A percentile compares a stretch with the other conserved stretches of the same genome.
Evolutionary conservation across 92 coral and sea anemone genomes (phyloP).

Genomic region (Palythoa caribaeorum): DNA sequence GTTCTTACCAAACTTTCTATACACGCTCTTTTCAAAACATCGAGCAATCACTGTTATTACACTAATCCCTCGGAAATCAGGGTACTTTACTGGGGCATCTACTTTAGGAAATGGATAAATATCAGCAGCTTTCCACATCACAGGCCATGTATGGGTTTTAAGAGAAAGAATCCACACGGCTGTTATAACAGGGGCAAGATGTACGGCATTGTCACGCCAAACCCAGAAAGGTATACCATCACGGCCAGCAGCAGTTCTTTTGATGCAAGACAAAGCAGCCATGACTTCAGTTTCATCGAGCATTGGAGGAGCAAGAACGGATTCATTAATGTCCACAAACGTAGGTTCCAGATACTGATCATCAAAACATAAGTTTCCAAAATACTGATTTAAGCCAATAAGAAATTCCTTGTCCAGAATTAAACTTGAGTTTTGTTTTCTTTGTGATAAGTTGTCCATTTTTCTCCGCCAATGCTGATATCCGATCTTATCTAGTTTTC

Average conservation of each 20-base stretch:
- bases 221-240: conserved; percentile 37
- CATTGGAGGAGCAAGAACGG: conserved; percentile 29
- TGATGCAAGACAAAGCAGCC: conserved; percentile 34
- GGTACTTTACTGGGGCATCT: background rate
- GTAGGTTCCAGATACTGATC: conserved; percentile 20
- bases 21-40: conserved; percentile 7
- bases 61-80: background rate
- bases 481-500: conserved; percentile 11
- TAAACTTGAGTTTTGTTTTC: conserved; percentile 10
- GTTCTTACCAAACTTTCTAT: conserved; percentile 16
- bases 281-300: conserved; percentile 18
- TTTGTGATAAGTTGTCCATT: background rate
- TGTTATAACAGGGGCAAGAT: background rate
- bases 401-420: conserved; percentile 25
- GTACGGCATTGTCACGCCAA: conserved; percentile 36
- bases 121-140: background rate
- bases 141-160: background rate
- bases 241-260: conserved; percentile 32
- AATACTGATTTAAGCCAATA: conserved; percentile 26
- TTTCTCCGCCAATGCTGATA: conserved; percentile 33
- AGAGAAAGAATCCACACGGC: background rate
- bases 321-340: conserved; percentile 34
- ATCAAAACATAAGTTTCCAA: conserved; percentile 9
- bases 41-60: conserved; percentile 15
- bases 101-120: conserved; percentile 45